phyloP scores from a whole-genome alignment of 1,140 invertebrate genomes.

The Babylonia areolata region DNA sequence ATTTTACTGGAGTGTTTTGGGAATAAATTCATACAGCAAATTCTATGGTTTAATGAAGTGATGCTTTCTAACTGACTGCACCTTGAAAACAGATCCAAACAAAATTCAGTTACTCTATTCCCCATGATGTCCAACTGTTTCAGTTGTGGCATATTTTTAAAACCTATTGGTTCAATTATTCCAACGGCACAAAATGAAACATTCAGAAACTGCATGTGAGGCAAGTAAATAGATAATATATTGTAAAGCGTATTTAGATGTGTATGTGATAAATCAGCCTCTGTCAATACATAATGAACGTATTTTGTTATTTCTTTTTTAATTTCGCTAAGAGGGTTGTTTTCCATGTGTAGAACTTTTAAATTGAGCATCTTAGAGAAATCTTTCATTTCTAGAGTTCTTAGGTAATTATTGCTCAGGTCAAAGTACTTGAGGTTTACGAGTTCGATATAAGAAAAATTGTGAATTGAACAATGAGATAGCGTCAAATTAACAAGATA shows the following conservation, averaged over 20 bases:
- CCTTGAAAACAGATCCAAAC: neutral
- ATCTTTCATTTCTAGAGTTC: neutral
- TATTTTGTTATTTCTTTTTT: neutral
- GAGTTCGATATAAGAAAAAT: neutral
- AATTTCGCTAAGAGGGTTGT: neutral
- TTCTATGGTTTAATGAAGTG: neutral
- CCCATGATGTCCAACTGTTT: neutral
- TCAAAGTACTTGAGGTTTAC: neutral
- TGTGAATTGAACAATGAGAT: neutral
- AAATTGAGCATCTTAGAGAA: neutral
- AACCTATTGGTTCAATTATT: neutral
- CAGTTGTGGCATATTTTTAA: neutral
- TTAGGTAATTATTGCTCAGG: neutral
- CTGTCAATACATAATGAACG: neutral
- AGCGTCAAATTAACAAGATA: neutral
- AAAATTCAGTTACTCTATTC: neutral
- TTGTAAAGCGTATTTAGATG: neutral
- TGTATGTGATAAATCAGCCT: neutral
- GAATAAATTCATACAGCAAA: neutral
- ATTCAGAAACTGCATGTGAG: neutral
- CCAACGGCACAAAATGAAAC: neutral
- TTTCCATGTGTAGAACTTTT: neutral
- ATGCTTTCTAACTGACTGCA: neutral
- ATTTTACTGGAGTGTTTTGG: neutral
- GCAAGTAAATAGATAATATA: neutral